Conservation (phyloP, 2,888 invertebrate species). For the Dynastes grantii region DNA sequence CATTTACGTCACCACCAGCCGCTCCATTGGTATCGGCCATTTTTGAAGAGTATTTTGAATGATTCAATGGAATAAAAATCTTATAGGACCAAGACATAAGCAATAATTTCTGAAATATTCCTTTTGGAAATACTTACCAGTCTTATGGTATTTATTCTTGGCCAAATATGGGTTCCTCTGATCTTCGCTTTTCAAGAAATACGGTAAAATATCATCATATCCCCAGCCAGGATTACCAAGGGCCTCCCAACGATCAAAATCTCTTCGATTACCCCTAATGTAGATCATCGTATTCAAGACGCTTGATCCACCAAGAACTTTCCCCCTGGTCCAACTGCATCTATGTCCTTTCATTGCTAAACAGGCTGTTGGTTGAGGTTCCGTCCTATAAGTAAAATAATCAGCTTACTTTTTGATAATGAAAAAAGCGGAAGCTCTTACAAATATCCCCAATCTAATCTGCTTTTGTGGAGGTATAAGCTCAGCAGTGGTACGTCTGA, state of each 20-base stretch:
- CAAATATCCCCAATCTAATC: conserved; percentile 93
- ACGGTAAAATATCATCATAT: conserved; percentile 85
- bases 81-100: too few species aligned
- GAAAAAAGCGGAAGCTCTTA: conserved; percentile 64
- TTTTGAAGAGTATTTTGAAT: too few species aligned
- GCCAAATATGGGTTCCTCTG: conserved; percentile 92
- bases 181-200: conserved; percentile 90
- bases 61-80: too few species aligned
- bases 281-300: conserved; percentile 94
- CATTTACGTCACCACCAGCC: too few species aligned
- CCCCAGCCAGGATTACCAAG: conserved; percentile 93
- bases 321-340: conserved; percentile 93
- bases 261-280: conserved; percentile 88
- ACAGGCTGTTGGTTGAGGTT: conserved; percentile 87
- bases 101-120: too few species aligned
- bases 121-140: conserved; percentile 72
- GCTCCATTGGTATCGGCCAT: too few species aligned
- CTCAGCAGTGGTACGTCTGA: conserved; percentile 91
- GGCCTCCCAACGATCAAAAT: conserved; percentile 90
- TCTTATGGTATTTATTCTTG: conserved; percentile 80
- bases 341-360: conserved; percentile 89
- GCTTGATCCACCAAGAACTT: conserved; percentile 89
- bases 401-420: neutral
- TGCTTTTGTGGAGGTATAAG: conserved; percentile 90
- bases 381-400: conserved; percentile 76